Base-by-base conservation (phyloP, 2,113 vertebrate species). In the Dendropsophus ebraccatus region DNA sequence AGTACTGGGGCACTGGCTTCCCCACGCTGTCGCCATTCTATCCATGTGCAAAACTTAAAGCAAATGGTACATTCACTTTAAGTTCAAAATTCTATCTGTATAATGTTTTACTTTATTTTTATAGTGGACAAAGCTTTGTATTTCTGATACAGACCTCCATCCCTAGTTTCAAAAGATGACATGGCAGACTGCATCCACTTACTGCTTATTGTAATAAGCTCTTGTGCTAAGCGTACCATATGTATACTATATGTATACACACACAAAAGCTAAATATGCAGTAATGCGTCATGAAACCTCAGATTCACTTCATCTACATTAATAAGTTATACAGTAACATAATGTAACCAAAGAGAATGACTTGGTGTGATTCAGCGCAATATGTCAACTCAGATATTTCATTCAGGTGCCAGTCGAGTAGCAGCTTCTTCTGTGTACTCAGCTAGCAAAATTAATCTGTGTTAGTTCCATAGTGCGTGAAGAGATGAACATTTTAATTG, bases 341-440 rank as follows among this genome's bases (percentile, higher is more conserved):
- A 56, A 58, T 74, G 82, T 83, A 56, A 30, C 69, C 70, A 56
- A 74, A 70, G 82, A 74, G 35, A 74, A 73, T 83, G 52, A 60
- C 45, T 83, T 37, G 60, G 28, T 75, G 70, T 83, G 69, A 74
- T 58, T 83, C 52, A 83, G n/a, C 45, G 50, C 50, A 83, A 83
- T 60, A 83, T 83, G 82, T 83, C 70, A 83, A 74, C 69, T 52
- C 82, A 83, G 52, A 74, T 83, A 74, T 45, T 74, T 14, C 41
- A 83, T 49, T 49, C n/a, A 35, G 54, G 35, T 60, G 52, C 52
- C 69, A 41, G 65, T 37, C 52, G 69, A 72, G 73, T 73, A 41
- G 50, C 49, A 45, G 47, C 21, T 54, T 83, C 52, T 58, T 74
- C 13, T 83, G 50, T 83, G 69, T 83, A 83, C 82, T 83, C 19